Evolutionary conservation across 2,797 vertebrate species (phyloP).

Genomic region (Sebastes diploproa): DNA sequence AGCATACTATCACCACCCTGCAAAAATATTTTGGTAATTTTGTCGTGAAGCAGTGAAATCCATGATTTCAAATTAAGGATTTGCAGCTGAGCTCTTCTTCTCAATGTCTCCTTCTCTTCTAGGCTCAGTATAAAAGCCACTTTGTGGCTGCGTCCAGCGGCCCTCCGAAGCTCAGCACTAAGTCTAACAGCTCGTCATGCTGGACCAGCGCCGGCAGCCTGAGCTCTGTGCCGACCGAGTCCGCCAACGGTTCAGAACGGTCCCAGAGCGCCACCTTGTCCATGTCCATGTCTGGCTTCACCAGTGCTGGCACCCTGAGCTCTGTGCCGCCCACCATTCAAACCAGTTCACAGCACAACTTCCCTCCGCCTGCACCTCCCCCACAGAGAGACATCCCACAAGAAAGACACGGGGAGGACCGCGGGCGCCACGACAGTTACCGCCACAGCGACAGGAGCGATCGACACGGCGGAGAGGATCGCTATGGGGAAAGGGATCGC

Average conservation of each 20-base stretch:
- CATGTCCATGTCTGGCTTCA: slow-evolving; percentile 85
- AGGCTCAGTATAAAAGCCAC: slow-evolving; percentile 98
- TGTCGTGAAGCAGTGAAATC: neutral
- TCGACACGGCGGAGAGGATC: slow-evolving; percentile 67
- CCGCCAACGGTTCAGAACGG: slow-evolving; percentile 73
- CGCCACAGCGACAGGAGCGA: slow-evolving; percentile 78
- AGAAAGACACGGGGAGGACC: slow-evolving; percentile 75
- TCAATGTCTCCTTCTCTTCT: slow-evolving; percentile 8
- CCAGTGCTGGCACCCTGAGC: slow-evolving; percentile 92
- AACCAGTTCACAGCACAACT: slow-evolving; percentile 60
- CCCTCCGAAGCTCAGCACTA: slow-evolving; percentile 91
- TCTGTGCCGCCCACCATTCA: slow-evolving; percentile 85
- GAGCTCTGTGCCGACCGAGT: slow-evolving; percentile 90
- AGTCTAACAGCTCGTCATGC: slow-evolving; percentile 88
- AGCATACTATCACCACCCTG: neutral
- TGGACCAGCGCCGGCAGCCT: slow-evolving; percentile 98
- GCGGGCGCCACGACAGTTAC: slow-evolving; percentile 76
- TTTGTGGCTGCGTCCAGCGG: slow-evolving; percentile 94
- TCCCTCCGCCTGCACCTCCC: slow-evolving; percentile 54
- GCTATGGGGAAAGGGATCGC: slow-evolving; percentile 77
- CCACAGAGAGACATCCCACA: slow-evolving; percentile 71
- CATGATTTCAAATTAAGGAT: neutral
- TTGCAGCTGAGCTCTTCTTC: slow-evolving; percentile 4
- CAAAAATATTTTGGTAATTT: neutral
- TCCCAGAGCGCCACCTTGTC: slow-evolving; percentile 61